phyloP scores from a whole-genome alignment of 37 sponge, comb jelly and placozoan species.

The Ephydatia muelleri region DNA sequence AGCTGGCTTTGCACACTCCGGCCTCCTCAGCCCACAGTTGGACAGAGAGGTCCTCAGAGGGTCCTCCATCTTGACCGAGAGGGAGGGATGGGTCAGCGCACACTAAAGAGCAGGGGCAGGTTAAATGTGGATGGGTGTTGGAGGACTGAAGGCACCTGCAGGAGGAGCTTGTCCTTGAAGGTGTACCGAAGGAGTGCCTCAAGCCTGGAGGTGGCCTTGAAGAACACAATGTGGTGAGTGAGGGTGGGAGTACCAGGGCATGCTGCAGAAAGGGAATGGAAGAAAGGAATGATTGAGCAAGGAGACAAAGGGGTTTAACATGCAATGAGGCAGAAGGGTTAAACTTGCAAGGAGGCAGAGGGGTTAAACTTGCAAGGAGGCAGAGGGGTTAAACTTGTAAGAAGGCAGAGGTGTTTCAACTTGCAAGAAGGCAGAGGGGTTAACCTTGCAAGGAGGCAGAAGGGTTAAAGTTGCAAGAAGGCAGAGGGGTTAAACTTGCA shows the following conservation, averaged over 20 bases:
- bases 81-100: slow-evolving; percentile 76
- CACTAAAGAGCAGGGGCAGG: slow-evolving; percentile 9
- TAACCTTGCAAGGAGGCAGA: too few relatives aligned
- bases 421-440: too few relatives aligned
- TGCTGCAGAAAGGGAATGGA: slow-evolving; percentile 18
- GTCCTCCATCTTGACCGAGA: slow-evolving; percentile 5
- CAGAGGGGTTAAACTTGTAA: too few relatives aligned
- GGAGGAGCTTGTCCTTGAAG: slow-evolving; percentile 54
- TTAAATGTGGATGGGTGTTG: not conserved
- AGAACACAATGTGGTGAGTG: slow-evolving; percentile 55
- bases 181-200: slow-evolving; percentile 49
- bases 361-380: too few relatives aligned
- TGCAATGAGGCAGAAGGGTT: too few relatives aligned
- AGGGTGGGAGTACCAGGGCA: slow-evolving; percentile 32
- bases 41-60: slow-evolving; percentile 22
- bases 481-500: too few relatives aligned
- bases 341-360: too few relatives aligned
- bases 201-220: slow-evolving; percentile 41
- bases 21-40: slow-evolving; percentile 50
- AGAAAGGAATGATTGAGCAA: not conserved
- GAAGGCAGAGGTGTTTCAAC: too few relatives aligned
- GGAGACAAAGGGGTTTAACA: too few relatives aligned
- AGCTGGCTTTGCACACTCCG: not conserved
- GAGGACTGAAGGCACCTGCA: slow-evolving; percentile 13
- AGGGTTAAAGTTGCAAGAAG: too few relatives aligned